phyloP scores from a whole-genome alignment of 2,113 vertebrate species.

The Thamnaconus septentrionalis region DNA sequence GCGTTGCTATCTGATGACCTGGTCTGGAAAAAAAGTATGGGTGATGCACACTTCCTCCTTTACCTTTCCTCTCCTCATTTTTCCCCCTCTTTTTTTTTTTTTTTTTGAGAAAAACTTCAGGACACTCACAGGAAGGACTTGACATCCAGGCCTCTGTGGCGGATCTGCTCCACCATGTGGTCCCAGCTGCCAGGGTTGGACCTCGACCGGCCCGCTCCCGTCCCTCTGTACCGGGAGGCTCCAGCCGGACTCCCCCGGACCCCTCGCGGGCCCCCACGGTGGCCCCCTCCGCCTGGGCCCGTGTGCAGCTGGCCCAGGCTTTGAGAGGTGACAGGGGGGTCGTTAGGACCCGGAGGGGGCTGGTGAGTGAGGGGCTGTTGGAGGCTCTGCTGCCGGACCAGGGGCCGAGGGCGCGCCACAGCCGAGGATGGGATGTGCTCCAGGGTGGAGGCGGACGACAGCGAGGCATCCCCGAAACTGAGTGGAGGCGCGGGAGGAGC shows the following conservation, averaged over 20 bases:
- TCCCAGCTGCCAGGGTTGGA: constrained; percentile 98
- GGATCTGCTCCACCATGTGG: constrained; percentile 98
- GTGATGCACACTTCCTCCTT: no score
- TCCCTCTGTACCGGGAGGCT: constrained; percentile 84
- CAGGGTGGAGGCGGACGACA: constrained; percentile 95
- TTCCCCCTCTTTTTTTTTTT: no score
- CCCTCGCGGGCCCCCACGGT: constrained; percentile 86
- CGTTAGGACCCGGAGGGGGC: constrained; percentile 86
- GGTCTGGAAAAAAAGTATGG: no score
- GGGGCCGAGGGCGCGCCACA: constrained; percentile 89
- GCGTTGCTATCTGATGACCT: no score
- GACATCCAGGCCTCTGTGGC: constrained; percentile 96
- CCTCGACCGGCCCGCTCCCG: constrained; percentile 86
- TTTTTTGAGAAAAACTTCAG: constrained; percentile 6
- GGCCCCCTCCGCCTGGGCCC: constrained; percentile 77
- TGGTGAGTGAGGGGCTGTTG: constrained; percentile 96
- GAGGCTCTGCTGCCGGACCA: constrained; percentile 95
- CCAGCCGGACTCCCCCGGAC: constrained; percentile 88
- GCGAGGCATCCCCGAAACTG: constrained; percentile 95
- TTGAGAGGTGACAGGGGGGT: constrained; percentile 95
- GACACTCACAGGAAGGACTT: constrained; percentile 97
- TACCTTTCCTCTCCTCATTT: no score
- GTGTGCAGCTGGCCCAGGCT: constrained; percentile 95
- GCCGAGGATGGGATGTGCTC: constrained; percentile 95
- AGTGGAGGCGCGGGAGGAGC: constrained; percentile 40